phyloP scores from a whole-genome alignment of 2,888 invertebrate genomes.

The Phyllotreta cruciferae region DNA sequence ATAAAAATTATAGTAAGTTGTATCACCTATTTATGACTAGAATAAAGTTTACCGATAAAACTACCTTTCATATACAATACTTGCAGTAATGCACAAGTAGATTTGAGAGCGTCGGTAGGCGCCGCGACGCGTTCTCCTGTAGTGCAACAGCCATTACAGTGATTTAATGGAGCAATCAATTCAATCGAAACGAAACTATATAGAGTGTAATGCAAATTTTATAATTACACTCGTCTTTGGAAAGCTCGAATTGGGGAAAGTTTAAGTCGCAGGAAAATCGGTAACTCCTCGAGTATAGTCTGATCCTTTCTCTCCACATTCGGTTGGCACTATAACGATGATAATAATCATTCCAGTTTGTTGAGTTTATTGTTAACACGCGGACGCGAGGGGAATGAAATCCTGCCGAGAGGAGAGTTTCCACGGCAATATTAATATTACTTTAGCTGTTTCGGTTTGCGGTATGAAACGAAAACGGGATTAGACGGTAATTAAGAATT shows the following conservation, averaged over 20 bases:
- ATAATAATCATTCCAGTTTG: constrained; percentile 50
- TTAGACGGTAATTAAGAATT: constrained; percentile 9
- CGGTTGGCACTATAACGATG: constrained; percentile 39
- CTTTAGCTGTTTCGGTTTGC: constrained; percentile 18
- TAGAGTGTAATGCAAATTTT: constrained; percentile 14
- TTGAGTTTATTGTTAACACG: constrained; percentile 49
- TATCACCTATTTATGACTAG: too few relatives aligned
- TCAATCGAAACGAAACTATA: too few relatives aligned
- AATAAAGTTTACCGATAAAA: background rate
- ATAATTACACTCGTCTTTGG: constrained; percentile 23
- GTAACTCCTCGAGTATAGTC: constrained; percentile 25
- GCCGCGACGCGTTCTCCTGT: too few relatives aligned
- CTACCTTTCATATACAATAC: constrained; percentile 1
- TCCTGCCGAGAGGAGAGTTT: constrained; percentile 31
- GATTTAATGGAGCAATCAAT: too few relatives aligned
- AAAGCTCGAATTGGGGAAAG: constrained; percentile 7
- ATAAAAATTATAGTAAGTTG: too few relatives aligned
- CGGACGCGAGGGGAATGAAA: constrained; percentile 37
- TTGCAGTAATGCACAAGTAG: too few relatives aligned
- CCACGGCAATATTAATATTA: constrained; percentile 35
- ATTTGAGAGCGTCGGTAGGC: too few relatives aligned
- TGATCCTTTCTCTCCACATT: constrained; percentile 32
- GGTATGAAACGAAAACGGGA: background rate
- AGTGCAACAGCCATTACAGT: too few relatives aligned
- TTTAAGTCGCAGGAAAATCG: constrained; percentile 35